Percentiles rank a stretch among this genome's conserved stretches.
phyloP scores from a whole-genome alignment of 2,113 vertebrate species.

The Chaetodon auriga region DNA sequence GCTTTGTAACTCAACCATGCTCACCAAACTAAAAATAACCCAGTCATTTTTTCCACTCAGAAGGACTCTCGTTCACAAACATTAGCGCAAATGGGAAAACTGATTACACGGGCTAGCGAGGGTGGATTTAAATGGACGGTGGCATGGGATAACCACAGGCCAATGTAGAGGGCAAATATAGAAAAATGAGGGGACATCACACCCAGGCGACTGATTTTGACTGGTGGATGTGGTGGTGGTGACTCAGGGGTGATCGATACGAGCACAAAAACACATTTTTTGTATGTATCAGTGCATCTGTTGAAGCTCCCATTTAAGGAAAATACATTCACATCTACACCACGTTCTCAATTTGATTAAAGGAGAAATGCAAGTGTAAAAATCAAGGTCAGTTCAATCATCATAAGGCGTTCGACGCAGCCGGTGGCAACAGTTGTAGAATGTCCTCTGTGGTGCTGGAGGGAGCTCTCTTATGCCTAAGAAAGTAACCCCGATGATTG shows the following conservation, averaged over 20 bases:
- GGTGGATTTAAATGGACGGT: slow-evolving; percentile 63
- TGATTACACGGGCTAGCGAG: slow-evolving; percentile 67
- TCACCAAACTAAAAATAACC: slow-evolving; percentile 76
- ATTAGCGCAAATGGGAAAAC: slow-evolving; percentile 83
- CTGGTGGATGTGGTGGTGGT: slow-evolving; percentile 15
- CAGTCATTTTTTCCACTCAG: slow-evolving; percentile 60
- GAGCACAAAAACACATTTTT: slow-evolving; percentile 5
- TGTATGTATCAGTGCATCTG: neutral
- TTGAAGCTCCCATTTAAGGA: neutral
- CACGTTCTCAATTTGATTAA: neutral
- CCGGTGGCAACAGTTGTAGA: neutral
- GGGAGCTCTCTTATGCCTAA: neutral
- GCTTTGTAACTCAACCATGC: slow-evolving; percentile 31
- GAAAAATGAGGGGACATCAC: slow-evolving; percentile 62
- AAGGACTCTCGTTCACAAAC: slow-evolving; percentile 76
- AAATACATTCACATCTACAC: neutral
- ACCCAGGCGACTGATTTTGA: slow-evolving; percentile 31
- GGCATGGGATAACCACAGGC: slow-evolving; percentile 48
- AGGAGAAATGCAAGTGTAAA: neutral
- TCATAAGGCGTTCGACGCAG: neutral
- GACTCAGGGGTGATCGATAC: slow-evolving; percentile 17
- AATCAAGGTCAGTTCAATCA: neutral
- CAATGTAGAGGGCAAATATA: slow-evolving; percentile 51
- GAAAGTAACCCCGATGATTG: neutral
- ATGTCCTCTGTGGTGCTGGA: neutral